phyloP scores from a whole-genome alignment of 92 coral and sea anemone genomes.

The Palythoa caribaeorum region DNA sequence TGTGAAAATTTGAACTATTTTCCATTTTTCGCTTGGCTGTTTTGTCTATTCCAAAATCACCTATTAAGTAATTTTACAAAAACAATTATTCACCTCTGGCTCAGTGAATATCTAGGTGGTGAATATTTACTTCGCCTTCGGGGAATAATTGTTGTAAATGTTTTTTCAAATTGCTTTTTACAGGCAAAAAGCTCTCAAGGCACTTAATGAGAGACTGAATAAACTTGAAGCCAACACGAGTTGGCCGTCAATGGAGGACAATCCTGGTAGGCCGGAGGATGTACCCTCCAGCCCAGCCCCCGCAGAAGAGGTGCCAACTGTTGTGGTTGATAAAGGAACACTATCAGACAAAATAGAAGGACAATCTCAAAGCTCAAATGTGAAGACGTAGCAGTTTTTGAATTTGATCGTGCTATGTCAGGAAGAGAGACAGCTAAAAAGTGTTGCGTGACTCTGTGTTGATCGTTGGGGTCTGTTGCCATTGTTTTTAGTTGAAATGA shows the following conservation, averaged over 20 bases:
- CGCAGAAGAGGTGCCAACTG: slow-evolving; percentile 75
- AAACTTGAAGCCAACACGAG: slow-evolving; percentile 90
- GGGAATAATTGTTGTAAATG: too few relatives aligned
- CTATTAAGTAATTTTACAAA: too few relatives aligned
- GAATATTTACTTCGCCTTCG: too few relatives aligned
- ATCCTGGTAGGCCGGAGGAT: slow-evolving; percentile 63
- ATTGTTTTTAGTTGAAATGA: not conserved
- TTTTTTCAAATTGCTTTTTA: not conserved
- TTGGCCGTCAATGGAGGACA: slow-evolving; percentile 96
- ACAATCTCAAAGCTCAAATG: slow-evolving; percentile 61
- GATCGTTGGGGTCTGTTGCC: not conserved
- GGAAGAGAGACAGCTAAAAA: not conserved
- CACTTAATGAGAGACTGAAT: slow-evolving; percentile 93
- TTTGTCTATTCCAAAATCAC: too few relatives aligned
- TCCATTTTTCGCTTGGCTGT: too few relatives aligned
- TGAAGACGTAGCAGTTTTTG: slow-evolving; percentile 58
- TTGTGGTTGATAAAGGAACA: slow-evolving; percentile 72
- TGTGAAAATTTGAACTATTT: too few relatives aligned
- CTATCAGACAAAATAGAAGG: slow-evolving; percentile 60
- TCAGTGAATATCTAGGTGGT: too few relatives aligned
- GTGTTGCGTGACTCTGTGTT: not conserved
- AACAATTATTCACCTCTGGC: too few relatives aligned
- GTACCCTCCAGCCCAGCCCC: slow-evolving; percentile 65
- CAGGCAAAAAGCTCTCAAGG: slow-evolving; percentile 97
- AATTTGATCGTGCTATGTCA: not conserved